A percentile compares a stretch with the other conserved stretches of the same genome.
These are phyloP conservation scores for Enteromius mattozi DNA, from an alignment of 2,797 vertebrate species.

Conservation along the genomic window DNA sequence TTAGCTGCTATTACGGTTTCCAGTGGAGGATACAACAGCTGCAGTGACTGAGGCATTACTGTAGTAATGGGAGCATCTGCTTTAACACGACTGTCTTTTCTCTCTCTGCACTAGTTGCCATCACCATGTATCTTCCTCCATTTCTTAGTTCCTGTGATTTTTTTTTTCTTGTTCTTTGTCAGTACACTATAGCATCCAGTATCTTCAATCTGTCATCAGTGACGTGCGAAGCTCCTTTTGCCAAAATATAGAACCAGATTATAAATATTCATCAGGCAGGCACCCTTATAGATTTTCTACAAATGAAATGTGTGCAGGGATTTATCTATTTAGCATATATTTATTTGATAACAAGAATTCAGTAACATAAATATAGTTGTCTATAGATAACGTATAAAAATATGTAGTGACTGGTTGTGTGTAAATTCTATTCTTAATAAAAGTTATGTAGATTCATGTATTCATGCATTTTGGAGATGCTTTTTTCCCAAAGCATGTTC, in stretches of 20 bases:
- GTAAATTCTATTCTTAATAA: background rate
- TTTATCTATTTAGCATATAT: conserved; percentile 18
- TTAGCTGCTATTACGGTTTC: conserved; percentile 26
- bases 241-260: conserved; percentile 39
- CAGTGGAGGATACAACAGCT: conserved; percentile 37
- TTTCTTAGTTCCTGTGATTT: conserved; percentile 19
- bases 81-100: conserved; percentile 19
- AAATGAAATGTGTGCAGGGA: conserved; percentile 10
- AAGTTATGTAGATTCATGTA: background rate
- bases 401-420: background rate
- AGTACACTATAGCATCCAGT: conserved; percentile 11
- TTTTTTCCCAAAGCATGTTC: background rate
- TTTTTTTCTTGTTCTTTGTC: background rate
- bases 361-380: background rate
- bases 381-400: background rate
- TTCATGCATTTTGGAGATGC: background rate
- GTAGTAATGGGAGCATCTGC: conserved; percentile 30
- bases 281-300: conserved; percentile 18
- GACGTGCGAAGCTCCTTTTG: conserved; percentile 20
- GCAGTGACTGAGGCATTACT: conserved; percentile 26
- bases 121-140: conserved; percentile 11
- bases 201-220: conserved; percentile 30
- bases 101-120: background rate
- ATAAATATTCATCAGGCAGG: conserved; percentile 47
- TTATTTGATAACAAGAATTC: background rate